Base-by-base conservation (phyloP, 2,113 vertebrate species). In the Gracilinanus agilis region DNA sequence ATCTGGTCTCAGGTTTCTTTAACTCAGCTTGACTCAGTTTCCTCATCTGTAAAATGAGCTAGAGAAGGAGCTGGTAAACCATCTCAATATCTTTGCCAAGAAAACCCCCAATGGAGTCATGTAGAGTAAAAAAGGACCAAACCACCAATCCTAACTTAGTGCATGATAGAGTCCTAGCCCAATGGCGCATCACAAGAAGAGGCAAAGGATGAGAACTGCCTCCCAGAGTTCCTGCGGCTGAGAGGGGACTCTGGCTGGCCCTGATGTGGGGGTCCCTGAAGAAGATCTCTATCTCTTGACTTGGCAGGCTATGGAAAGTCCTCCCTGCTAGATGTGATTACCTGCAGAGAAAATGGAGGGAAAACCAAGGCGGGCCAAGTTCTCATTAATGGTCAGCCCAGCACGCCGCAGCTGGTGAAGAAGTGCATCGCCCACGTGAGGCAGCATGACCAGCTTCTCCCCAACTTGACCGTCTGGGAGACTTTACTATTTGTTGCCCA, bases 391-490 rank as follows among this genome's bases (percentile, higher is more conserved):
- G 99, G 99, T 93, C 98, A 98, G 90, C 98, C 98, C 95, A 98
- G 98, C 98, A 99, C 99, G 0, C 98, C 98, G 0, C 99, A 99
- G 93, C 98, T 99, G 44, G 99, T 99, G 90, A 99, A 98, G 98
- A 99, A 99, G 97, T 98, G 97, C 92, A 98, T 99, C 3, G 99
- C 99, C 88, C 99, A 99, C 0, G 99, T 99, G 88, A 98, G 99
- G 40, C 99, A 99, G 97, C 99, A 99, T 2, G 99, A 99, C 98
- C 99, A 99, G 1, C 99, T 99, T 92, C 99, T 99, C 90, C 99
- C 99, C 54, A 99, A 99, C 97, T 98, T 99, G 97, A 99, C 99
- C 0, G 99, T 99, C 90, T 98, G 99, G 0, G 99, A 99, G 98
- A 99, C 99, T 2, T 98, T 99, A 27, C 90, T 98, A 93, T 99